These are phyloP conservation scores for Ibidorhyncha struthersii DNA, from an alignment of 2,113 vertebrate genomes.

Conservation along the genomic window DNA sequence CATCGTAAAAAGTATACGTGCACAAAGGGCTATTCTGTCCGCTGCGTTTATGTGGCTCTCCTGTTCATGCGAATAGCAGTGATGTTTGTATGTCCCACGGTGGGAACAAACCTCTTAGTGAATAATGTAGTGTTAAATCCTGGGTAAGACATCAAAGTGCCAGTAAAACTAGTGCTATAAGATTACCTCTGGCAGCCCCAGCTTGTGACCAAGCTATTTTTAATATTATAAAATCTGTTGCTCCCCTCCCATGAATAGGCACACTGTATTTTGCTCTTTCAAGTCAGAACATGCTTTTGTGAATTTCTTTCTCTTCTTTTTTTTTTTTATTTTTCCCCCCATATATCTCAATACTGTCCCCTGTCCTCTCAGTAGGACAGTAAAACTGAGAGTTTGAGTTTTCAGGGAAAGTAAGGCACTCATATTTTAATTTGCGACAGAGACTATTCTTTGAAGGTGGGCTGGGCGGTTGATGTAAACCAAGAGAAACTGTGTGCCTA, in stretches of 20 bases:
- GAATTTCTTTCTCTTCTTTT: background rate
- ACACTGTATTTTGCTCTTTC: background rate
- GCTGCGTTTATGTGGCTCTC: constrained; percentile 6
- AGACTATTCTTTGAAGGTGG: background rate
- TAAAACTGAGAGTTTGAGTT: background rate
- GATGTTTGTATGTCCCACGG: background rate
- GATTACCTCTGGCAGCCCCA: constrained; percentile 11
- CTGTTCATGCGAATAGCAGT: constrained; percentile 2
- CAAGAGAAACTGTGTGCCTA: background rate
- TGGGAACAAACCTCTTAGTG: constrained; percentile 13
- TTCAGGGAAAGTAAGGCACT: background rate
- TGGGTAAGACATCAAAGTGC: constrained; percentile 22
- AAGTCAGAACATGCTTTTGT: background rate
- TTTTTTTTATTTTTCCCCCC: background rate
- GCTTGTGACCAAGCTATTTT: constrained; percentile 6
- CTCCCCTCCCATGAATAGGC: background rate
- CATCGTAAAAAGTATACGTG: background rate
- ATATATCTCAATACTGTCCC: background rate
- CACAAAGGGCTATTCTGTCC: constrained; percentile 4
- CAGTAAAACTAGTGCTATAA: constrained; percentile 16
- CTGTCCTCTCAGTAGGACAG: background rate
- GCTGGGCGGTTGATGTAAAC: background rate
- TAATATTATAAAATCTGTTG: background rate
- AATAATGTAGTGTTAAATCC: constrained; percentile 32
- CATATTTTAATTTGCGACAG: background rate